Base-by-base conservation (phyloP, 64 coral and sea anemone genomes). In the Dendrophyllia cribrosa region DNA sequence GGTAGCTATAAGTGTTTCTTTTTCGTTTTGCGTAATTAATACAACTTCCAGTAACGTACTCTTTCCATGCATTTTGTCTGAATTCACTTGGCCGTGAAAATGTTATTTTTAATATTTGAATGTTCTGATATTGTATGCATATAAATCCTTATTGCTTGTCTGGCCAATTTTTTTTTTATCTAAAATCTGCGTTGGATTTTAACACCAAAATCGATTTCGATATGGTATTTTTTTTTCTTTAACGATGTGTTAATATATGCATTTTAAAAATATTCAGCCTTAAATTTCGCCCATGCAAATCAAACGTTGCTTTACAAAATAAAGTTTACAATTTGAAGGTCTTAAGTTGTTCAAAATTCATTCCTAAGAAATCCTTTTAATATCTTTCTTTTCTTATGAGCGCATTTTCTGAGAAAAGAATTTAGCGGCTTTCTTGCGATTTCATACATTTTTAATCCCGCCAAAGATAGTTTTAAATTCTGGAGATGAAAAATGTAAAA, bases 381-480 rank as follows among this genome's bases (percentile, higher is more conserved):
- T 56, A 56, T 9, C 12, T 10, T 24, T 69, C 22, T 24, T 7
- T 69, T 69, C 22, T 19, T 8, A 69, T 25, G n/a, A 25, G 6
- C 22, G 9, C 14, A 10, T 45, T 72, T 72, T 45, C 43, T 5
- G 17, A 64, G 19, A 19, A 64, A 64, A 64, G 61, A 64, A 56
- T 64, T 64, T 64, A 5, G 17, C 61, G 13, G 13, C 61, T 14
- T 64, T 5, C 17, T 14, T 72, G 4, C 14, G 5, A 10, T 10
- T 12, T 50, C 72, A 52, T 75, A n/a, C 17, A 75, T 75, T 72
- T 72, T 48, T 17, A 44, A 72, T 72, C 70, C 34, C 70, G 70
- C 4, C 15, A 14, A 72, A 46, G 70, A 26, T 16, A 75, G 9
- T 50, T 20, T 75, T 20, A 23, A 12, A 72, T 72, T 75, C 48